Conservation (phyloP, 2,888 invertebrate species). For the Hoplodrina ambigua region DNA sequence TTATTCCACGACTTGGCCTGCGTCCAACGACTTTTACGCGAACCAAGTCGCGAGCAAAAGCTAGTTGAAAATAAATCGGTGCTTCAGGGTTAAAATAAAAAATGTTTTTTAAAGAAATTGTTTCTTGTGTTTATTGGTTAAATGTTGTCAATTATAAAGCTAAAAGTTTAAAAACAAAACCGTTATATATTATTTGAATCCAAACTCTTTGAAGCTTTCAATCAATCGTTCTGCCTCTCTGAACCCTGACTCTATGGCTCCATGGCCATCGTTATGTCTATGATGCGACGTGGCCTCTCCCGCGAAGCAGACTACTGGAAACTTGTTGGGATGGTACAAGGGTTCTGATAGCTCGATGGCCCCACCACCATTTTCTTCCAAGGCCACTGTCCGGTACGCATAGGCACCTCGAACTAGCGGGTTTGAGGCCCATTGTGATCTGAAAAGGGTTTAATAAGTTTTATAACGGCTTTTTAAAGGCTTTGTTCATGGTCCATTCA, state of each 20-base stretch:
- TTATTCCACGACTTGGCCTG: too few species aligned
- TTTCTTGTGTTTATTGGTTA: too few species aligned
- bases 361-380: slow-evolving; percentile 89
- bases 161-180: not conserved
- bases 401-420: slow-evolving; percentile 92
- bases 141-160: too few species aligned
- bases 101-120: too few species aligned
- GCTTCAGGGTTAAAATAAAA: too few species aligned
- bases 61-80: too few species aligned
- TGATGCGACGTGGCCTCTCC: slow-evolving; percentile 93
- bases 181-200: slow-evolving; percentile 26
- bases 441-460: slow-evolving; percentile 66
- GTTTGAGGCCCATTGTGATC: slow-evolving; percentile 92
- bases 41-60: too few species aligned
- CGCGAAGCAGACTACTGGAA: slow-evolving; percentile 91
- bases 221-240: slow-evolving; percentile 92
- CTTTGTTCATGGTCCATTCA: too few species aligned
- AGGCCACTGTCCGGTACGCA: slow-evolving; percentile 90
- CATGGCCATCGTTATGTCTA: slow-evolving; percentile 92
- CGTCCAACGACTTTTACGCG: too few species aligned
- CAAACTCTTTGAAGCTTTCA: slow-evolving; percentile 69
- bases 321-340: slow-evolving; percentile 75
- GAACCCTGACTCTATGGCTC: slow-evolving; percentile 93
- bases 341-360: slow-evolving; percentile 90
- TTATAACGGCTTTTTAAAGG: not conserved